Base-by-base conservation (phyloP, 1,140 invertebrate genomes). In the Drosophila athabasca region DNA sequence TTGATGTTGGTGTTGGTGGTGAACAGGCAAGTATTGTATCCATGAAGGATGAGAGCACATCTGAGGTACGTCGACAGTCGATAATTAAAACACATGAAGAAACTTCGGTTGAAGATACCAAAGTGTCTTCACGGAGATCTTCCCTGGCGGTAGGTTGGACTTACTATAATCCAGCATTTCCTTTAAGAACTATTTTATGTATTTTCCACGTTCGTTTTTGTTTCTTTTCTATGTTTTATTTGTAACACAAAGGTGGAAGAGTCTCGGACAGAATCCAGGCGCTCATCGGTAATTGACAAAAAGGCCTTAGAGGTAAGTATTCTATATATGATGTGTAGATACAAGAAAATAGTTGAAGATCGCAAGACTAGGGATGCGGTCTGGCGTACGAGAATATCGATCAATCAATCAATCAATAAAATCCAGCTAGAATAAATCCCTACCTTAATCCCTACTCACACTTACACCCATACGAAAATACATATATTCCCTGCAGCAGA, bases 261-360 rank as follows among this genome's bases (percentile, higher is more conserved):
- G 92, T 91, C 92, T 15, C 94, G 92, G 46, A 92, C 92, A 44
- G 94, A 95, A 75, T 95, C 94, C 68, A 92, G 94, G 57, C 93
- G 94, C 43, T 93, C 94, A 57, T 95, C 95, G n/a, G 83, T 94
- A 31, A 89, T 94, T 48, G 94, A 95, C 79, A 93, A 94, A 76
- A 94, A 93, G 78, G 90, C 91, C 41, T 89, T 94, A 73, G 93
- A 94, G 93, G 94, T 94, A 83, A 84, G 70, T 79, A 68, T 7
- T n/a, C 7, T 26, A 51, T 0, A 15, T 26, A 6, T 49, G 24
- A 11, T 26, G 4, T 49, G 24, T 2, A 15, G 15, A 29, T 19
- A 19, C 8, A 39, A 11, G 4, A 11, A 39, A 13, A 39, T 13
- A 35, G 31, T 35, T 35, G 31, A 35, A 3, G 31, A 3, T 35